Evolutionary conservation across 2,797 vertebrate genomes (phyloP).

Genomic region (Stomatorhinus walkeri): DNA sequence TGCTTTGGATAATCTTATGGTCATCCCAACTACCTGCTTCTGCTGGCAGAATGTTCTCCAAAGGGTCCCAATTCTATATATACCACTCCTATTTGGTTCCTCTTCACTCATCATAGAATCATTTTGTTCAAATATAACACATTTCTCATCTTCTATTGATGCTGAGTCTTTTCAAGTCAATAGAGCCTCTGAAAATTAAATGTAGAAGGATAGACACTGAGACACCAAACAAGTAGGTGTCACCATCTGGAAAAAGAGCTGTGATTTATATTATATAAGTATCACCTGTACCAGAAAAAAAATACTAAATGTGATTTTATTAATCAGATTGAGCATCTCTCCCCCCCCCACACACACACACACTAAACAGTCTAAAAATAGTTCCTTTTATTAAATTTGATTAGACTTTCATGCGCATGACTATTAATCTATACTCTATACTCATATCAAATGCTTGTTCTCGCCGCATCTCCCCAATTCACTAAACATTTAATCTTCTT

Average conservation of each 20-base stretch:
- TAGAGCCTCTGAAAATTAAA: background rate
- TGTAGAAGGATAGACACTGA: background rate
- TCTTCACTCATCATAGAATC: conserved; percentile 4
- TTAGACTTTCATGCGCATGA: background rate
- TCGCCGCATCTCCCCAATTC: background rate
- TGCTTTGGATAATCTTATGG: background rate
- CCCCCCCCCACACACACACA: no score
- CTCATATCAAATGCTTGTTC: background rate
- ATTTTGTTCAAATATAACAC: background rate
- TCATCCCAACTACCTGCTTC: background rate
- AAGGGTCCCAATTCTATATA: background rate
- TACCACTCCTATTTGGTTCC: background rate
- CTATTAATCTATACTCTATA: conserved; percentile 4
- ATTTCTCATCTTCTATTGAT: background rate
- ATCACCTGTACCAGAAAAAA: background rate
- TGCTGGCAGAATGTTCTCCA: background rate
- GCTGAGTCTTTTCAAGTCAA: background rate
- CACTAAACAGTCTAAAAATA: background rate
- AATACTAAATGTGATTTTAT: background rate
- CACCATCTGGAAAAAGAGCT: background rate
- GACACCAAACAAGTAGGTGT: background rate
- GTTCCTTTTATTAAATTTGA: background rate
- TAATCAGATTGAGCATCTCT: background rate
- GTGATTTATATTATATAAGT: background rate
- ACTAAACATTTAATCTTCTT: conserved; percentile 27